Conservation (phyloP, 2,888 invertebrate genomes). For the Philopedon plagiatum region DNA sequence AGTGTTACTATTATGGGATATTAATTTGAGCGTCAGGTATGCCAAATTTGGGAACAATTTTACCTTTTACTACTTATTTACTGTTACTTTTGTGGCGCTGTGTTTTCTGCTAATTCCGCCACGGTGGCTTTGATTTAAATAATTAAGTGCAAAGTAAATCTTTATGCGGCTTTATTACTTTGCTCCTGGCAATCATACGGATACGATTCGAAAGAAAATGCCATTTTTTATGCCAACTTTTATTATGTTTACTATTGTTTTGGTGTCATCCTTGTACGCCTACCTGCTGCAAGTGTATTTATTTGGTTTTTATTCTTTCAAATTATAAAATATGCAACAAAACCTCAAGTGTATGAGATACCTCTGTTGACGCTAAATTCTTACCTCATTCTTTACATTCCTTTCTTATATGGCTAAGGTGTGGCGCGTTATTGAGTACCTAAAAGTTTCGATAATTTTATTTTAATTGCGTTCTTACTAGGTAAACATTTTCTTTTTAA, state of each 20-base stretch:
- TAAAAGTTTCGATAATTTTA: constrained; percentile 28
- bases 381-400: constrained; percentile 65
- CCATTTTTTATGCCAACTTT: neutral
- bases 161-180: constrained; percentile 10
- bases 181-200: neutral
- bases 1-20: constrained; percentile 50
- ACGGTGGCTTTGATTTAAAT: constrained; percentile 61
- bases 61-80: constrained; percentile 49
- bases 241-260: constrained; percentile 34
- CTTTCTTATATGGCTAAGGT: constrained; percentile 63
- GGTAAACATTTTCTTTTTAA: neutral
- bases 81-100: constrained; percentile 60
- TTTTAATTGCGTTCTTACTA: constrained; percentile 19
- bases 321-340: constrained; percentile 37
- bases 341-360: constrained; percentile 39
- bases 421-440: constrained; percentile 58
- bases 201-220: neutral
- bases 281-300: constrained; percentile 31
- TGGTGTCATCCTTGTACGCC: constrained; percentile 18
- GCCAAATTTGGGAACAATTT: constrained; percentile 40
- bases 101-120: constrained; percentile 60
- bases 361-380: constrained; percentile 47
- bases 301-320: constrained; percentile 34
- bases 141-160: constrained; percentile 30
- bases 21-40: constrained; percentile 47